These are phyloP conservation scores for Melangyna quadrimaculata DNA, from an alignment of 2,888 invertebrate genomes.

Conservation along the genomic window DNA sequence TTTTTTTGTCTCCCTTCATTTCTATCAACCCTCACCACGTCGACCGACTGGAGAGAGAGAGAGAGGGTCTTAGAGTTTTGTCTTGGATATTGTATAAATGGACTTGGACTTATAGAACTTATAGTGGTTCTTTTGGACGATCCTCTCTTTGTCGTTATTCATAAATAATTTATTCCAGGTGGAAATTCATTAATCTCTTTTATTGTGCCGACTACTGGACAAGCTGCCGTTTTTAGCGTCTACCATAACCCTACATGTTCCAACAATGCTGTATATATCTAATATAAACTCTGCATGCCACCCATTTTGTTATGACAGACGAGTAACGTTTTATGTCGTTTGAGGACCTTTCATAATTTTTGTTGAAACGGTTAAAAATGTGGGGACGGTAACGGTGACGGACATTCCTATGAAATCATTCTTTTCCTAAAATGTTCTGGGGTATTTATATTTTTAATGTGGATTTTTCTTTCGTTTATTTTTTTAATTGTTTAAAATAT, in stretches of 20 bases:
- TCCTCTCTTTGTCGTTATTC: slow-evolving; percentile 65
- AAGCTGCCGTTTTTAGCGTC: slow-evolving; percentile 54
- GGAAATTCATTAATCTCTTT: slow-evolving; percentile 72
- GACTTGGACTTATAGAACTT: slow-evolving; percentile 5
- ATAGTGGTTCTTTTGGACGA: slow-evolving; percentile 35
- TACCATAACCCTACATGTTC: background rate
- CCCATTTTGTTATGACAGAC: slow-evolving; percentile 65
- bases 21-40: background rate
- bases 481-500: slow-evolving; percentile 22
- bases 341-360: slow-evolving; percentile 46
- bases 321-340: slow-evolving; percentile 62
- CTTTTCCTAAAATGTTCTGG: slow-evolving; percentile 30
- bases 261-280: background rate
- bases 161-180: slow-evolving; percentile 72
- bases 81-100: slow-evolving; percentile 59
- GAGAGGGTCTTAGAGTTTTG: slow-evolving; percentile 3
- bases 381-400: background rate
- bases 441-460: slow-evolving; percentile 14
- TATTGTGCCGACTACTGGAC: slow-evolving; percentile 71
- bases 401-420: slow-evolving; percentile 39
- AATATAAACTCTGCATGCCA: slow-evolving; percentile 7
- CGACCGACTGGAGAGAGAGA: background rate
- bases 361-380: slow-evolving; percentile 9
- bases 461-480: background rate
- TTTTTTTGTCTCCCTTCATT: background rate